Conservation (phyloP, 1,140 invertebrate genomes). For the Ceratina australensis region DNA sequence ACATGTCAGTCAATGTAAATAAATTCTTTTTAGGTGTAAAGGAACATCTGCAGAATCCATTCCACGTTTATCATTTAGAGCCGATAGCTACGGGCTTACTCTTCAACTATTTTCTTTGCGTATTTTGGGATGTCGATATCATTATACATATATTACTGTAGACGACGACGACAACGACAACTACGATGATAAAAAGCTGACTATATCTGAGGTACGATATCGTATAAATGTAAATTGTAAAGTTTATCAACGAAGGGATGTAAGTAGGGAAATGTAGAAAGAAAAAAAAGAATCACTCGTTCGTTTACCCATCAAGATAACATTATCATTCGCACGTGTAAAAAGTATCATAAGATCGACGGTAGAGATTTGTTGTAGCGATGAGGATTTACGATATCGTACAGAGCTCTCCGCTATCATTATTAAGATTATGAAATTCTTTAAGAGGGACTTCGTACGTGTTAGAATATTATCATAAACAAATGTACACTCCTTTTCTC, state of each 20-base stretch:
- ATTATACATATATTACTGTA: slow-evolving; percentile 35
- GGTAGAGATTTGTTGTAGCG: neutral
- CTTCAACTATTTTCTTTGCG: slow-evolving; percentile 25
- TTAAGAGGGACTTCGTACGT: slow-evolving; percentile 19
- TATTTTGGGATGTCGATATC: slow-evolving; percentile 34
- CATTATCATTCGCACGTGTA: slow-evolving; percentile 9
- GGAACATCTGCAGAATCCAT: slow-evolving; percentile 57
- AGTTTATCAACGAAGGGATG: neutral
- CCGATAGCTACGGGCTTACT: slow-evolving; percentile 29
- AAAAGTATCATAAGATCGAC: neutral
- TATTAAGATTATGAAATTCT: slow-evolving; percentile 34
- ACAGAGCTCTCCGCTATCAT: slow-evolving; percentile 7
- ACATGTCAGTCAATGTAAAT: slow-evolving; percentile 46
- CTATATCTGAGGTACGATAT: slow-evolving; percentile 28
- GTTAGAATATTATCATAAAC: slow-evolving; percentile 31
- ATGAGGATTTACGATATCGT: slow-evolving; percentile 20
- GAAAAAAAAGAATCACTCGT: neutral
- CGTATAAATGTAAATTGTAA: slow-evolving; percentile 18
- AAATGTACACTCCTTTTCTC: slow-evolving; percentile 16
- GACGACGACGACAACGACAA: slow-evolving; percentile 9
- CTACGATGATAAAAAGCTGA: slow-evolving; percentile 21
- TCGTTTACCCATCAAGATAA: neutral
- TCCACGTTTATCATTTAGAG: slow-evolving; percentile 54
- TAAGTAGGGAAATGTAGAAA: neutral
- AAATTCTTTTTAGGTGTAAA: slow-evolving; percentile 51